Evolutionary conservation across 1,140 invertebrate genomes (phyloP), one percentile per base, ranked within the genome.

Genomic region (Solenopsis invicta): DNA sequence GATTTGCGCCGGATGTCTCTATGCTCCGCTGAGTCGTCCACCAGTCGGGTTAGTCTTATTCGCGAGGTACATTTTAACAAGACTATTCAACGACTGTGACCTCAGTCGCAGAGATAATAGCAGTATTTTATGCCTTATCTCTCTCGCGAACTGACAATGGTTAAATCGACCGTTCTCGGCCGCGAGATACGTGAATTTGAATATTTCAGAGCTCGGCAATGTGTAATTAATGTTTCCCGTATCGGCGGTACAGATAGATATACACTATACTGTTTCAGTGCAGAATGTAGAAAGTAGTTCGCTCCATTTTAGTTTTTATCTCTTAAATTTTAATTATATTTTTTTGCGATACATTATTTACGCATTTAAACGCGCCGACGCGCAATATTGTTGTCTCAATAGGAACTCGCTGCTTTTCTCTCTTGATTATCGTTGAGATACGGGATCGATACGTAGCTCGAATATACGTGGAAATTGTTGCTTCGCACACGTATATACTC

Each of bases 11-110:
- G 64, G 29, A 41, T 24, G 37, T 84, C 71, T 77, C 5, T 59
- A 41, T 24, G 24, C 52, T 85, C 12, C 6, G 45, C 21, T 64
- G 52, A 62, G 8, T 52, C 66, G 78, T 74, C 9, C 67, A 56
- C 67, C 12, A 12, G 61, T 78, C 45, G 45, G 18, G 18, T 5
- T 24, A 34, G 69, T 75, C 69, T 84, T 84, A 74, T 74, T 62
- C 80, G 54, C 67, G 24, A 75, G 13, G 18, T 62, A 84, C 80
- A 84, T 75, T 84, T 84, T 84, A 84, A 64, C 80, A 75, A 84
- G 69, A 75, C 8, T 56, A 61, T 84, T 84, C 54, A 74, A 48
- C 45, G 18, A 45, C 45, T 34, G 21, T 69, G 21, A 12, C 71
- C n/a, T 21, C 54, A 56, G 48, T 61, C 41, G 45, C 54, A 41